Conservation (phyloP, 2,113 vertebrate species). For the Hyperopisus bebe region DNA sequence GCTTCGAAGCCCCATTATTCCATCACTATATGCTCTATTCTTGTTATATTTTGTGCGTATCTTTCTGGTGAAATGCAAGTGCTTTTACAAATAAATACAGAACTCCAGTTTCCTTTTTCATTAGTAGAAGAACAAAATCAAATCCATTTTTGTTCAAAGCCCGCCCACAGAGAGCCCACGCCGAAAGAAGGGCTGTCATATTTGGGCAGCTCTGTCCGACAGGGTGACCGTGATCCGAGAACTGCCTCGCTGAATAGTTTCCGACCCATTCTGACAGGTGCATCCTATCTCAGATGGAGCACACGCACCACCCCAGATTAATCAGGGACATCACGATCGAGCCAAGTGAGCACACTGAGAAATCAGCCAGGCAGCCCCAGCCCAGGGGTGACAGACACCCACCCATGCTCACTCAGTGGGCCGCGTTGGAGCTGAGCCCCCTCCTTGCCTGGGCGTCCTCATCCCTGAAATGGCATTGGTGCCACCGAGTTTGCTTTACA, state of each 20-base stretch:
- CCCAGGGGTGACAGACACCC: not conserved
- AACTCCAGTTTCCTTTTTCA: not conserved
- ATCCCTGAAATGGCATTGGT: not conserved
- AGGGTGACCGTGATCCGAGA: not conserved
- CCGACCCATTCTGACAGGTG: not conserved
- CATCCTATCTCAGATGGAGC: not conserved
- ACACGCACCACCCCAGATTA: not conserved
- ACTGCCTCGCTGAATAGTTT: not conserved
- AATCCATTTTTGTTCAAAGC: not conserved
- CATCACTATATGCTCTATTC: not conserved
- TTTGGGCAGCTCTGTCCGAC: not conserved
- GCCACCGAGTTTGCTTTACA: not conserved
- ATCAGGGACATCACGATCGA: not conserved
- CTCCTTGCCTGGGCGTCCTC: not conserved
- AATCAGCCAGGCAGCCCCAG: not conserved
- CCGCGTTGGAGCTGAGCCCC: not conserved
- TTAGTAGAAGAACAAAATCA: not conserved
- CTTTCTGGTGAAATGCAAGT: not conserved
- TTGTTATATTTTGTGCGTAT: not conserved
- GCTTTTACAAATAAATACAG: not conserved
- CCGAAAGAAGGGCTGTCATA: not conserved
- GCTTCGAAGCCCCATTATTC: not conserved
- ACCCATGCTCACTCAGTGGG: not conserved
- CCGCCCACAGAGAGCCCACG: not conserved
- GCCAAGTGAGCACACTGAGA: not conserved